phyloP scores from a whole-genome alignment of 2,113 vertebrate genomes.

The Corythaixoides concolor region DNA sequence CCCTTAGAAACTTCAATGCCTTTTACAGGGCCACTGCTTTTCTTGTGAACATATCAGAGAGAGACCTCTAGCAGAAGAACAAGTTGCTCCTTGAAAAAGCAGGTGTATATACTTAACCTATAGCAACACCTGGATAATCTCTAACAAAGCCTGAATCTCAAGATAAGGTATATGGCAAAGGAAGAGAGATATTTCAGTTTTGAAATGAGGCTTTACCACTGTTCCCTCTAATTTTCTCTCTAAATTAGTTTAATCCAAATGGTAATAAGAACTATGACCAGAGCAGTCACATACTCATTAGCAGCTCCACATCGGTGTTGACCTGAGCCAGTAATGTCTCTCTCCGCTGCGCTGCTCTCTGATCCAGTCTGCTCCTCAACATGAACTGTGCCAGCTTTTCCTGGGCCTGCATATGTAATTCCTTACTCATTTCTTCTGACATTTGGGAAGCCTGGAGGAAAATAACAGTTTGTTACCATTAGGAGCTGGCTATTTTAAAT shows the following conservation, averaged over 20 bases:
- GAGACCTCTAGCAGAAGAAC: neutral
- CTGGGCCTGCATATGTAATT: constrained; percentile 81
- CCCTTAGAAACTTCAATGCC: neutral
- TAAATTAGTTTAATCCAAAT: neutral
- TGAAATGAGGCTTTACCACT: neutral
- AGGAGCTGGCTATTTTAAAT: constrained; percentile 18
- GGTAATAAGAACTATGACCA: neutral
- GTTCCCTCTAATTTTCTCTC: constrained; percentile 4
- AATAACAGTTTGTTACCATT: constrained; percentile 32
- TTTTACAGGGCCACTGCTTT: neutral
- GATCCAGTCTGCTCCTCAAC: constrained; percentile 71
- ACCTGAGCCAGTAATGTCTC: constrained; percentile 82
- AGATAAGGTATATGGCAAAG: neutral
- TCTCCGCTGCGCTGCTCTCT: constrained; percentile 72
- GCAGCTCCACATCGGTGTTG: constrained; percentile 81
- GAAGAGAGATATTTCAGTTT: neutral
- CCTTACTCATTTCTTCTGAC: constrained; percentile 78
- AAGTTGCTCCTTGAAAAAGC: neutral
- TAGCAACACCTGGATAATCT: neutral
- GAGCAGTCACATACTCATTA: constrained; percentile 76
- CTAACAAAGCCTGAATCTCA: neutral
- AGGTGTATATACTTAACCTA: neutral
- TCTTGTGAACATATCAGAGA: neutral
- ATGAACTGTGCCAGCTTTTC: constrained; percentile 78
- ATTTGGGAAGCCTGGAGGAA: constrained; percentile 72